A percentile compares a stretch with the other conserved stretches of the same genome.
phyloP scores from a whole-genome alignment of 2,797 vertebrate genomes.

The Limosa lapponica region DNA sequence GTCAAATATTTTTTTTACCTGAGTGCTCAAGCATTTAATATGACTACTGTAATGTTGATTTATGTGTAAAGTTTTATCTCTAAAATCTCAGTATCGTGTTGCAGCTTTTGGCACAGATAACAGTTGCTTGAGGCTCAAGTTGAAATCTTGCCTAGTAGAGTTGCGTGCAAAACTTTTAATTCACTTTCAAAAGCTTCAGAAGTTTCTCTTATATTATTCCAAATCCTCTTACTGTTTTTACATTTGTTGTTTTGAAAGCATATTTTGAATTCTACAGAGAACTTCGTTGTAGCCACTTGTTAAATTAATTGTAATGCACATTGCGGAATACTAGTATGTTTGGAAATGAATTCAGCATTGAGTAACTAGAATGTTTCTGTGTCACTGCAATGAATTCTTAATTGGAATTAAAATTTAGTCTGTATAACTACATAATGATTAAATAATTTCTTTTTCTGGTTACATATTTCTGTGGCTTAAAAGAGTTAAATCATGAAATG shows the following conservation, averaged over 20 bases:
- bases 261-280: neutral
- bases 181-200: neutral
- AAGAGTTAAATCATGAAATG: neutral
- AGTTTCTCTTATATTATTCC: neutral
- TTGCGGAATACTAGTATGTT: neutral
- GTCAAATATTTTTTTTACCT: neutral
- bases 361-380: neutral
- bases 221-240: neutral
- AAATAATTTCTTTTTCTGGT: neutral
- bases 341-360: neutral
- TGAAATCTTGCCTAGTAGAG: neutral
- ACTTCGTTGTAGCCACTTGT: neutral
- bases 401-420: neutral
- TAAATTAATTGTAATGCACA: neutral
- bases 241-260: neutral
- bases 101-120: neutral
- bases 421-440: neutral
- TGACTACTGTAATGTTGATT: neutral
- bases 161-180: neutral
- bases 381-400: neutral
- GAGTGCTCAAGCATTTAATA: neutral
- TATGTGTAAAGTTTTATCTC: neutral
- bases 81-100: neutral
- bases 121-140: neutral
- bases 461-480: neutral